phyloP scores from a whole-genome alignment of 1,140 invertebrate genomes.

The Thaumatotibia leucotreta region DNA sequence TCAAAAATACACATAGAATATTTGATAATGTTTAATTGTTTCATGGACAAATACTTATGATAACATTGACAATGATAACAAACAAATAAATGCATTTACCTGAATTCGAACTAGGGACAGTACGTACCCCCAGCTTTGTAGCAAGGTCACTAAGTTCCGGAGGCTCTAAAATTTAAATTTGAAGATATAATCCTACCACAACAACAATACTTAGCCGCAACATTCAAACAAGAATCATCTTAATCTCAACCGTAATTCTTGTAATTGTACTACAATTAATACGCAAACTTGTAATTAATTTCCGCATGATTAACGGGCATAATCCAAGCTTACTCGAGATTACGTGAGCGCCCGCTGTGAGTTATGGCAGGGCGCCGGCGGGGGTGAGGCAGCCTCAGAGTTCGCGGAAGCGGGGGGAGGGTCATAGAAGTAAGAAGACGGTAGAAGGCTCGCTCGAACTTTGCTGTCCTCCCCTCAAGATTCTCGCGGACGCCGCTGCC shows the following conservation, averaged over 20 bases:
- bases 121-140: no score
- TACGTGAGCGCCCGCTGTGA: slow-evolving; percentile 64
- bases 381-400: slow-evolving; percentile 25
- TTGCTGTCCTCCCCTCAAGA: slow-evolving; percentile 73
- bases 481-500: slow-evolving; percentile 75
- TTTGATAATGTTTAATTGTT: no score
- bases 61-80: no score
- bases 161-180: no score
- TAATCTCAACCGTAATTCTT: slow-evolving; percentile 50
- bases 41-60: no score
- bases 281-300: slow-evolving; percentile 75
- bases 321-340: slow-evolving; percentile 72
- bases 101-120: no score
- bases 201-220: slow-evolving; percentile 5
- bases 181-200: background rate
- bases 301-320: slow-evolving; percentile 72
- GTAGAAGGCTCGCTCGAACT: slow-evolving; percentile 47
- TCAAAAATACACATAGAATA: no score
- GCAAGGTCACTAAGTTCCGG: no score
- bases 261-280: slow-evolving; percentile 73
- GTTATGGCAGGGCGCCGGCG: slow-evolving; percentile 56
- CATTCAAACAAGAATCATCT: slow-evolving; percentile 16
- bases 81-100: no score
- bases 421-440: slow-evolving; percentile 19
- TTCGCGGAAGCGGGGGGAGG: slow-evolving; percentile 23